A percentile compares a stretch with the other conserved stretches of the same genome.
These are phyloP conservation scores for Folsomia manolachei DNA, from an alignment of 2,888 invertebrate genomes.

Conservation along the genomic window DNA sequence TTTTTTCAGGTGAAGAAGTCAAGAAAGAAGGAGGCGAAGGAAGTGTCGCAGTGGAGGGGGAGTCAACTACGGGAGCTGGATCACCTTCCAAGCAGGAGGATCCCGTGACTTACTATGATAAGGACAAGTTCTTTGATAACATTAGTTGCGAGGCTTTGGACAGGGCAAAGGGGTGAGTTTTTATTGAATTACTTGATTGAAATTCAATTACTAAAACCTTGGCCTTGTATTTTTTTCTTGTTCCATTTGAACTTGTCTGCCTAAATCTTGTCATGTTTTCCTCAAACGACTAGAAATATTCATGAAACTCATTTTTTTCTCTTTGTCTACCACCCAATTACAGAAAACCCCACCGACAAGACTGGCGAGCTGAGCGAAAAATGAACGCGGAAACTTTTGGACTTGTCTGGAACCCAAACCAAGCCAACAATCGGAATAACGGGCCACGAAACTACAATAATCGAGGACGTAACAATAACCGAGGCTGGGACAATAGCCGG, in stretches of 20 bases:
- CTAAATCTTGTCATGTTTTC: not conserved
- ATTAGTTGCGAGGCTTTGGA: conserved; percentile 98
- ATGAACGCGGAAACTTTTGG: conserved; percentile 97
- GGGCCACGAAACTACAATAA: conserved; percentile 59
- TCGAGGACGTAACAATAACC: conserved; percentile 32
- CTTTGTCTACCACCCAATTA: conserved; percentile 48
- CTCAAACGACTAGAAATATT: too few species aligned
- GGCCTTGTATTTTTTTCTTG: too few species aligned
- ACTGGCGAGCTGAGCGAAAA: conserved; percentile 95
- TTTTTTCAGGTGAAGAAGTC: conserved; percentile 25
- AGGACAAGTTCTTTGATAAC: conserved; percentile 96
- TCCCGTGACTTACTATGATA: conserved; percentile 77
- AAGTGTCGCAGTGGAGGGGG: not conserved
- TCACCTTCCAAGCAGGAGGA: conserved; percentile 63
- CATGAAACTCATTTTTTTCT: conserved; percentile 1
- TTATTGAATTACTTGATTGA: too few species aligned
- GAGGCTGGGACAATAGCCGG: conserved; percentile 44
- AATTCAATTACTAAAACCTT: too few species aligned
- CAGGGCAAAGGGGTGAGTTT: conserved; percentile 65
- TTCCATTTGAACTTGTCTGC: too few species aligned
- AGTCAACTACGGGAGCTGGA: not conserved
- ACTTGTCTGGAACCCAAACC: conserved; percentile 59
- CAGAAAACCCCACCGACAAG: conserved; percentile 74
- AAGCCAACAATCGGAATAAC: conserved; percentile 5
- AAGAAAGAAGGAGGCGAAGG: conserved; percentile 56